Evolutionary conservation across 1,140 invertebrate species (phyloP).

Genomic region (Pseudachorutes palmiensis): DNA sequence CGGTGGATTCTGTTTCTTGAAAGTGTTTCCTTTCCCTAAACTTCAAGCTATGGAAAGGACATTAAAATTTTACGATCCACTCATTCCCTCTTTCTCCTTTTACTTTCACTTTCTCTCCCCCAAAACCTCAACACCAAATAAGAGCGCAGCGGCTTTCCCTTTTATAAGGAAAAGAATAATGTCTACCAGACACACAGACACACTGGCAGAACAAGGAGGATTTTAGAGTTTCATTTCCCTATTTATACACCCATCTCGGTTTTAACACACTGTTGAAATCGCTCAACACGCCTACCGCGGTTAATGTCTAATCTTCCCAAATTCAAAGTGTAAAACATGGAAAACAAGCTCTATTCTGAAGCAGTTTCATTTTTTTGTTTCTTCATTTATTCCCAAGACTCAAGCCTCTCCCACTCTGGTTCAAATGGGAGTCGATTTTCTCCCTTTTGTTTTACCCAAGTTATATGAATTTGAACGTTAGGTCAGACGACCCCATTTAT

Average conservation of each 20-base stretch:
- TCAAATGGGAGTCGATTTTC: background rate
- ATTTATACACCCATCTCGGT: background rate
- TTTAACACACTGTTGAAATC: background rate
- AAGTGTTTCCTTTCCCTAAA: background rate
- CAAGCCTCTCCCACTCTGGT: too few relatives aligned
- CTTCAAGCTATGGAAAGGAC: slow-evolving; percentile 9
- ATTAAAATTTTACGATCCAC: slow-evolving; percentile 12
- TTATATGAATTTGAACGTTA: background rate
- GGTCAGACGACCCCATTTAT: background rate
- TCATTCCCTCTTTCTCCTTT: background rate
- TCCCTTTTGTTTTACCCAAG: background rate
- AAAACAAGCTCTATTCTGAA: background rate
- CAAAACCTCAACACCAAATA: slow-evolving; percentile 1
- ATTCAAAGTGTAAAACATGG: background rate
- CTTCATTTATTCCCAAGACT: too few relatives aligned
- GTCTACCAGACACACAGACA: background rate
- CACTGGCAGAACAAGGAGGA: too few relatives aligned
- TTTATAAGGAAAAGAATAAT: background rate
- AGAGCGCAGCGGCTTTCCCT: background rate
- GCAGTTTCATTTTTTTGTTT: background rate
- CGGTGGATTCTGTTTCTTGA: background rate
- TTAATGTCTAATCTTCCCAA: background rate
- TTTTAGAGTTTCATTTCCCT: slow-evolving; percentile 6
- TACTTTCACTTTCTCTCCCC: slow-evolving; percentile 4
- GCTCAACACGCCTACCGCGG: background rate